Percentiles rank a stretch among this genome's conserved stretches.
Conservation (phyloP, 1,140 invertebrate species). For the Sitobion miscanthi region DNA sequence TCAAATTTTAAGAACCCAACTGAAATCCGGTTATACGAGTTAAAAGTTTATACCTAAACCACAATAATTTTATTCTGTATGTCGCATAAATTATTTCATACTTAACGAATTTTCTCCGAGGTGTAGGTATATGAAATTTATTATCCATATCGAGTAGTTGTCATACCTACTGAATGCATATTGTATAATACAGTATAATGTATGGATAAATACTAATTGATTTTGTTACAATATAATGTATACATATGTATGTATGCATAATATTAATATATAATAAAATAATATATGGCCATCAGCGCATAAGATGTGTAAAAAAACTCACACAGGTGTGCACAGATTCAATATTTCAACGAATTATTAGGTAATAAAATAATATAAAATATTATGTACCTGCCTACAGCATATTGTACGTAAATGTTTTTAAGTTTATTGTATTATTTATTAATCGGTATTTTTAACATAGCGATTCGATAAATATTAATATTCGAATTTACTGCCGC, state of each 20-base stretch:
- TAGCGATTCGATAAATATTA: not conserved
- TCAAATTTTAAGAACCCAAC: not conserved
- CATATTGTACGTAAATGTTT: not conserved
- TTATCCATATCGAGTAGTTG: no score
- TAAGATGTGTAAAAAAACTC: no score
- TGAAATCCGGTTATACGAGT: not conserved
- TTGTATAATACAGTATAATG: not conserved
- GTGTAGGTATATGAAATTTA: no score
- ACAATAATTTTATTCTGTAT: no score
- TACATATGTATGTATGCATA: no score
- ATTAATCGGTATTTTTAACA: not conserved
- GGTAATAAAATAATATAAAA: no score
- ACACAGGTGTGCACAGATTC: no score
- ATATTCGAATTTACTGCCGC: not conserved
- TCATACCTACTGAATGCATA: no score
- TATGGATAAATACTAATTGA: constrained; percentile 6
- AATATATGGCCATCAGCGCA: not conserved
- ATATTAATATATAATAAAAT: no score
- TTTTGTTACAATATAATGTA: not conserved
- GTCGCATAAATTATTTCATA: not conserved
- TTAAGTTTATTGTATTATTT: not conserved
- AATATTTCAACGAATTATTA: no score
- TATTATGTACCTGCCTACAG: no score
- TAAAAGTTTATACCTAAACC: not conserved
- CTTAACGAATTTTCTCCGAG: no score